Evolutionary conservation across 1,140 invertebrate species (phyloP), one percentile per base, ranked within the genome.

Genomic region (Neodiprion virginianus): DNA sequence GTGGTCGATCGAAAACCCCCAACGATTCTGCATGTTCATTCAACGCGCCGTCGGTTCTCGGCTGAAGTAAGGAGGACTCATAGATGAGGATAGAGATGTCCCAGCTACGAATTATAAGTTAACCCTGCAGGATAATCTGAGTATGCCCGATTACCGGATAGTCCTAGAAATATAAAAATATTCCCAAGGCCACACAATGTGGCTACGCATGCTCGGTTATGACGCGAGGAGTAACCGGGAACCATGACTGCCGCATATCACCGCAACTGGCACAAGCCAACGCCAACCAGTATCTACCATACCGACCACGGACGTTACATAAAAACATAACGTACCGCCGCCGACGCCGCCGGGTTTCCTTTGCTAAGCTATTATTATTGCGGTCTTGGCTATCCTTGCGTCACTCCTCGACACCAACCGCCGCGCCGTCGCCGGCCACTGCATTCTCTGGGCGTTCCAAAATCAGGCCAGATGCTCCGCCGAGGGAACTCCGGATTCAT

Each of bases 311-410:
- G 28, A 40, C 53, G n/a, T 61, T 61, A 61, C n/a, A 61, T 17
- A 61, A 61, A 61, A 69, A 69, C 17, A 69, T 21, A 69, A 69
- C 67, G 14, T 23, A 14, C 67, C 21, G n/a, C 67, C 40, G 67
- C 53, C 53, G 53, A 17, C 4, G 53, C 53, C n/a, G 53, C 53
- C 53, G 67, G 17, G 67, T 69, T 69, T 69, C 67, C 67, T 69
- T 69, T 21, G 14, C 67, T 47, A 69, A 69, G 67, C 67, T 69
- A 69, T 69, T 10, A 69, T 69, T 69, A 69, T 69, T 69, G 67
- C 21, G 40, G 40, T 69, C 67, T 69, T 11, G 67, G 17, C 53
- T 17, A 61, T 61, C 53, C 53, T 61, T 61, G 53, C 53, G 53
- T 61, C 53, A 61, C 53, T 5, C 53, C 53, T 61, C 53, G n/a